A percentile compares a stretch with the other conserved stretches of the same genome.
Conservation (phyloP, 2,113 vertebrate species). For the Poicephalus meyeri region DNA sequence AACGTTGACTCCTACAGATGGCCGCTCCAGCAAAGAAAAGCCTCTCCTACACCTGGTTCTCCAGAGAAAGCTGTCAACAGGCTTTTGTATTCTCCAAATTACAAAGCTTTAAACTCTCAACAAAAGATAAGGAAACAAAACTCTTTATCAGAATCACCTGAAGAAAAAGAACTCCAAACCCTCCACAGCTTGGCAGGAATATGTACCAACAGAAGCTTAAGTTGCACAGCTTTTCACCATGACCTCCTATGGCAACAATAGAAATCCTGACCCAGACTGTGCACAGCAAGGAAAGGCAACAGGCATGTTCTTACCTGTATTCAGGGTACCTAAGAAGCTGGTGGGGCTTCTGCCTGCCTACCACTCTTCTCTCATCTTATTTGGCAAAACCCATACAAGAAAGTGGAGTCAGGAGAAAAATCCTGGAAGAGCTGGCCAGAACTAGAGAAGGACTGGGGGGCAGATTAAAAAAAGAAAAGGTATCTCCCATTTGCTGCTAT, state of each 20-base stretch:
- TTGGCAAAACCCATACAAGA: not conserved
- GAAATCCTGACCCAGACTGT: not conserved
- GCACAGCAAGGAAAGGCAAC: not conserved
- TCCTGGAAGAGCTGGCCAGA: not conserved
- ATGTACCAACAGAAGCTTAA: not conserved
- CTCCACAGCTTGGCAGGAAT: not conserved
- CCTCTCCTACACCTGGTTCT: not conserved
- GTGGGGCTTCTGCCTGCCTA: not conserved
- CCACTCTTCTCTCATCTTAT: not conserved
- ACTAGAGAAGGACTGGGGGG: rapidly evolving
- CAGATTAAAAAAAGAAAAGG: not conserved
- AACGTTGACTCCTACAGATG: not conserved
- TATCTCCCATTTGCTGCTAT: not conserved
- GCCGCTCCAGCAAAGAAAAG: not conserved
- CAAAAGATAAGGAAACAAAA: not conserved
- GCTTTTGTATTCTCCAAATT: not conserved
- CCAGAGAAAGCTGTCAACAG: not conserved
- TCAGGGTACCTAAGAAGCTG: not conserved
- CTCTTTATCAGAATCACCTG: not conserved
- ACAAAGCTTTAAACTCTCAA: not conserved
- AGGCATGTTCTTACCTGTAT: not conserved
- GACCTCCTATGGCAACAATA: not conserved
- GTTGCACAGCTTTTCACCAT: not conserved
- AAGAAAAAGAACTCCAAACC: not conserved
- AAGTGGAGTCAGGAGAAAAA: not conserved